A percentile compares a stretch with the other conserved stretches of the same genome.
phyloP scores from a whole-genome alignment of 2,113 vertebrate genomes.

The Odobenus rosmarus region DNA sequence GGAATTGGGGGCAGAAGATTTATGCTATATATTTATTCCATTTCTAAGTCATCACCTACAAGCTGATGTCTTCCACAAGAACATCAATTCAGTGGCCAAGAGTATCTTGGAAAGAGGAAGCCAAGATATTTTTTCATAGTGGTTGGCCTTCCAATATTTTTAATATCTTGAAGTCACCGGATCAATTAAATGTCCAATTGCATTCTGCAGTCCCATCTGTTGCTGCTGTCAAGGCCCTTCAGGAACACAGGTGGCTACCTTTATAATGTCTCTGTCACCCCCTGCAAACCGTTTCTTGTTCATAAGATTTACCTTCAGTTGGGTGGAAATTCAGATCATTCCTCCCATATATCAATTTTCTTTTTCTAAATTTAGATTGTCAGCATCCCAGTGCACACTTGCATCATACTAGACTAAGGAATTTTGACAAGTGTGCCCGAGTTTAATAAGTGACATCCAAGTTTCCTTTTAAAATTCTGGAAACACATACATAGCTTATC shows the following conservation, averaged over 20 bases:
- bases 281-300: neutral
- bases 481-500: neutral
- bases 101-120: conserved; percentile 67
- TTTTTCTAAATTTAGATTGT: conserved; percentile 10
- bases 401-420: neutral
- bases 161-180: conserved; percentile 26
- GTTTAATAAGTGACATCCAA: conserved; percentile 19
- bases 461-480: neutral
- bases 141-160: conserved; percentile 10
- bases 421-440: neutral
- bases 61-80: conserved; percentile 73
- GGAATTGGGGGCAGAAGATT: conserved; percentile 47
- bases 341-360: neutral
- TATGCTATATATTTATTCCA: conserved; percentile 54
- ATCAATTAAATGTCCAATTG: neutral
- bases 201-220: neutral
- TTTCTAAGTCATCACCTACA: conserved; percentile 70
- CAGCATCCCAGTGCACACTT: neutral
- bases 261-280: neutral
- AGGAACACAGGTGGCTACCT: neutral
- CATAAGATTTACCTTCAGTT: neutral
- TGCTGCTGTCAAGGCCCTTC: neutral
- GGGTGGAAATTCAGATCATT: neutral
- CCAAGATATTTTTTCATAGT: conserved; percentile 32
- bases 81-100: conserved; percentile 53